phyloP scores from a whole-genome alignment of 2,797 vertebrate species.

The Mus caroli region DNA sequence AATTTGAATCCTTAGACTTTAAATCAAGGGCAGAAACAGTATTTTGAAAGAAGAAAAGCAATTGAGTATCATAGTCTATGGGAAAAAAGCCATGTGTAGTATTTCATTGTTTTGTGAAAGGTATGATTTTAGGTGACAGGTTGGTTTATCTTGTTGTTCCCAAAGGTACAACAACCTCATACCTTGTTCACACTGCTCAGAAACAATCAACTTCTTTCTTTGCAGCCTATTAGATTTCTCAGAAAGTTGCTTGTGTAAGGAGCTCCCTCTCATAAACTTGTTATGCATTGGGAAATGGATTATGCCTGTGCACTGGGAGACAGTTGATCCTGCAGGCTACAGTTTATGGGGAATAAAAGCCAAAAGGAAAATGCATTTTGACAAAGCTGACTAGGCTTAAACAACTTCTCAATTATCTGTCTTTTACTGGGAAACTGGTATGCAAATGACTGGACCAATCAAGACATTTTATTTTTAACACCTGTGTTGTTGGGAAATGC shows the following conservation, averaged over 20 bases:
- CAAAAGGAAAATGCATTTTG: slow-evolving; percentile 46
- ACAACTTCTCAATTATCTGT: slow-evolving; percentile 8
- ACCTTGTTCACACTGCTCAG: slow-evolving; percentile 66
- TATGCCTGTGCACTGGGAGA: not conserved
- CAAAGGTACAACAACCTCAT: slow-evolving; percentile 21
- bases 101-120: slow-evolving; percentile 62
- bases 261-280: slow-evolving; percentile 58
- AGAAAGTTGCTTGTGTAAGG: slow-evolving; percentile 29
- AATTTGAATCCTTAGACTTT: slow-evolving; percentile 56
- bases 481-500: not conserved
- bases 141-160: slow-evolving; percentile 65
- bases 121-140: slow-evolving; percentile 70
- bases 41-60: slow-evolving; percentile 62
- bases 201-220: slow-evolving; percentile 48
- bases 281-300: slow-evolving; percentile 45
- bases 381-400: slow-evolving; percentile 42
- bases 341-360: slow-evolving; percentile 37
- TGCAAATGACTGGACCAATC: not conserved
- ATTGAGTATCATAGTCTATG: not conserved
- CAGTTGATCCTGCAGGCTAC: slow-evolving; percentile 6
- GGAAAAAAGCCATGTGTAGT: not conserved
- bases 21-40: slow-evolving; percentile 42
- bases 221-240: slow-evolving; percentile 62
- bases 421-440: slow-evolving; percentile 1
- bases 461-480: not conserved